A percentile compares a stretch with the other conserved stretches of the same genome.
phyloP scores from a whole-genome alignment of 2,797 vertebrate genomes.

The Gallinago stenura region DNA sequence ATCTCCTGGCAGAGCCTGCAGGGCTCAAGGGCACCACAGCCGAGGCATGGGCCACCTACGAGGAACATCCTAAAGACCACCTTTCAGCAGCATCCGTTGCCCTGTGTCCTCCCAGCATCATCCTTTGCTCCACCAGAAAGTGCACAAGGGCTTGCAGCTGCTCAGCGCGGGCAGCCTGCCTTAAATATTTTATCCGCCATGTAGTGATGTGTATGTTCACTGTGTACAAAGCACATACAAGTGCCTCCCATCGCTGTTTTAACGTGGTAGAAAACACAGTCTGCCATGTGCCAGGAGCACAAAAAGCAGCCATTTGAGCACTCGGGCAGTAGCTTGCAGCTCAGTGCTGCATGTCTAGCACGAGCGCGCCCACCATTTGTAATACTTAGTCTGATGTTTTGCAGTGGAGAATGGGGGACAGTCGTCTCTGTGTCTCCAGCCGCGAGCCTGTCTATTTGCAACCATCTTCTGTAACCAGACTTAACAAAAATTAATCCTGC shows the following conservation, averaged over 20 bases:
- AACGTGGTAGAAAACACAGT: neutral
- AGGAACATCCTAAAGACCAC: neutral
- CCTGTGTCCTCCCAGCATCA: neutral
- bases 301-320: neutral
- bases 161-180: neutral
- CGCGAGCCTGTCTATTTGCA: neutral
- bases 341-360: neutral
- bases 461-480: neutral
- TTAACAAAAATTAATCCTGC: conserved; percentile 10
- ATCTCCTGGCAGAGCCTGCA: neutral
- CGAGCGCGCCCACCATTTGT: neutral
- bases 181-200: conserved; percentile 3
- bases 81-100: neutral
- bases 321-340: neutral
- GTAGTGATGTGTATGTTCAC: rapidly evolving
- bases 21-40: neutral
- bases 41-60: neutral
- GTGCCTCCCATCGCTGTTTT: neutral
- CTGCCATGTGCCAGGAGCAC: neutral
- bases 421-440: neutral
- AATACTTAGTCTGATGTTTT: neutral
- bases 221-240: neutral
- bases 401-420: neutral
- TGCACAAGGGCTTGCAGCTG: neutral
- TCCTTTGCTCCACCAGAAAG: neutral